Conservation (phyloP, 1,140 invertebrate species). For the Heliothis subflexa region DNA sequence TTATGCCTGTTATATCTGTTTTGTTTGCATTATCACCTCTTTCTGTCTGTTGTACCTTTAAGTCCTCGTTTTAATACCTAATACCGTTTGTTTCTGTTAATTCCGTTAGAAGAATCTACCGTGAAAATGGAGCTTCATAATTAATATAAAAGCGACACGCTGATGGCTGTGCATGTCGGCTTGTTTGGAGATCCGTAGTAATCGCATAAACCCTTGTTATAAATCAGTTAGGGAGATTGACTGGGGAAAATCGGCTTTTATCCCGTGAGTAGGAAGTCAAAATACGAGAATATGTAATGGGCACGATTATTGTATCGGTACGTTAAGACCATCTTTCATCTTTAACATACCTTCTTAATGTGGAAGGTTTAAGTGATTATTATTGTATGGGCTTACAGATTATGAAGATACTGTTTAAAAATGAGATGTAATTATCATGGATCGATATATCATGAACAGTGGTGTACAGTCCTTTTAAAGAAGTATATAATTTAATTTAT, state of each 20-base stretch:
- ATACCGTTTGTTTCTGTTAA: constrained; percentile 11
- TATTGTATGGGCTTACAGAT: too few relatives aligned
- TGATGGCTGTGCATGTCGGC: constrained; percentile 20
- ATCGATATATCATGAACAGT: too few relatives aligned
- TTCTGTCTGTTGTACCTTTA: background rate
- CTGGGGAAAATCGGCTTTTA: constrained; percentile 52
- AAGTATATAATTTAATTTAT: too few relatives aligned
- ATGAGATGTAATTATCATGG: too few relatives aligned
- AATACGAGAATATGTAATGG: background rate
- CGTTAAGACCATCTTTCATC: too few relatives aligned
- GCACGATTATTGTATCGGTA: background rate
- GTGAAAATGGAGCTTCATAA: constrained; percentile 20
- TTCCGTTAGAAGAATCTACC: constrained; percentile 22
- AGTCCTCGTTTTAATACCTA: background rate
- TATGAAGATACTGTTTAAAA: too few relatives aligned
- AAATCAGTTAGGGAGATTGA: constrained; percentile 51
- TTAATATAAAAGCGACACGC: constrained; percentile 9
- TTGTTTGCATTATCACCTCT: background rate
- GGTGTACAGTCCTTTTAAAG: too few relatives aligned
- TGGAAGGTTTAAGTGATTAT: too few relatives aligned
- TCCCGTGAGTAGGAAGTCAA: background rate
- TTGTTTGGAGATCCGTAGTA: constrained; percentile 10
- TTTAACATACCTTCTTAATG: too few relatives aligned
- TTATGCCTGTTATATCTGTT: background rate
- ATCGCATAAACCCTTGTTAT: constrained; percentile 15